Evolutionary conservation across 2,888 invertebrate genomes (phyloP).

Genomic region (Arctia plantaginis): DNA sequence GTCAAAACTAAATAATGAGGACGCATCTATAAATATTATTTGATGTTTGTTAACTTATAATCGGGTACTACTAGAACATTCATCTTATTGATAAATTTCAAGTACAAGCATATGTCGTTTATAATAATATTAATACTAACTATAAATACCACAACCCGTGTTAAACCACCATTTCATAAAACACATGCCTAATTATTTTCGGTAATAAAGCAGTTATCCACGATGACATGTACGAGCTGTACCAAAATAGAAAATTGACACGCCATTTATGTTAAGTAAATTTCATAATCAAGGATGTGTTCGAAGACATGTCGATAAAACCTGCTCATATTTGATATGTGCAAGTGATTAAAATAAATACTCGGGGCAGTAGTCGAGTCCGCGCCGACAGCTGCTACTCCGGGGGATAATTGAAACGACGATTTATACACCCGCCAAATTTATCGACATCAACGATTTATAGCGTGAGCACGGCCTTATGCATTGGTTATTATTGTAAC

Average conservation of each 20-base stretch:
- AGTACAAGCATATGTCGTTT: not conserved
- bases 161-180: slow-evolving; percentile 30
- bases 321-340: slow-evolving; percentile 67
- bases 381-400: slow-evolving; percentile 81
- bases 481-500: slow-evolving; percentile 59
- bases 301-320: slow-evolving; percentile 71
- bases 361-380: slow-evolving; percentile 71
- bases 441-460: slow-evolving; percentile 82
- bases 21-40: not conserved
- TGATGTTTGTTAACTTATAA: not conserved
- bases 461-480: slow-evolving; percentile 62
- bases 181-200: not conserved
- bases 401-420: slow-evolving; percentile 83
- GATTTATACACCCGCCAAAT: slow-evolving; percentile 84
- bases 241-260: slow-evolving; percentile 25
- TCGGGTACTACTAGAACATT: not conserved
- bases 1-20: not conserved
- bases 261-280: slow-evolving; percentile 36
- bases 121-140: not conserved
- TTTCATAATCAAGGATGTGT: slow-evolving; percentile 69
- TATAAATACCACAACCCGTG: not conserved
- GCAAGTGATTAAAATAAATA: slow-evolving; percentile 84
- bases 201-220: slow-evolving; percentile 4
- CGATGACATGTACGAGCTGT: slow-evolving; percentile 18
- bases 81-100: not conserved